Base-by-base conservation (phyloP, 92 coral and sea anemone species). In the Nematostella vectensis region DNA sequence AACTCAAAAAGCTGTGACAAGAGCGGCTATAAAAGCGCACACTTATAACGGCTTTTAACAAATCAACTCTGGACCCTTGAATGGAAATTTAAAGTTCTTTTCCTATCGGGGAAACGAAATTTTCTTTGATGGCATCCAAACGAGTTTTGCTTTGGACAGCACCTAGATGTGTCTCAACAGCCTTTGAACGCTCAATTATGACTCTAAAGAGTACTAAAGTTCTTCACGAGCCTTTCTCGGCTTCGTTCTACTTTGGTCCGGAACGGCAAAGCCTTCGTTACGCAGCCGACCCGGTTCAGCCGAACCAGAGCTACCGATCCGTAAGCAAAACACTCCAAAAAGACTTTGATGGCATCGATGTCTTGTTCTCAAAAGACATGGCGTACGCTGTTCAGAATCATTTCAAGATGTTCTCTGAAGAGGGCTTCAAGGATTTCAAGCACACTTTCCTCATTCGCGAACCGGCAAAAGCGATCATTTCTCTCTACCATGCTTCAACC, bases 111-210 rank as follows among this genome's bases (percentile, higher is more conserved):
- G n/a, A n/a, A n/a, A n/a, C n/a, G 27, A 33, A 15, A 6, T 33
- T 6, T 33, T 33, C 40, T 6, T 6, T 33, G 48, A 81, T 81
- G 88, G 63, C 87, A 13, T 57, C 65, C 33, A 82, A 67, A 30
- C 73, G 85, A 55, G 65, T 93, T 20, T 50, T 93, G 18, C 76
- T 93, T 16, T 93, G 99, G 99, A 87, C 99, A 0, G 96, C 96
- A 27, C 99, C 99, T 23, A 56, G 99, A 31, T 93, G 96, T 33
- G 89, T 93, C 30, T 93, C 99, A 8, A 89, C 97, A 3, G 97
- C 97, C 26, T 89, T 89, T 60, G 97, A 89, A 50, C 83, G 97
- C 25, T 71, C 95, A 4, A 89, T 89, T 37, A 89, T 85, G 95
- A 89, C 84, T 26, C 75, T 89, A 8, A 74, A 79, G 28, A 74